Conservation (phyloP, 2,113 vertebrate species). For the Chionomys nivalis region DNA sequence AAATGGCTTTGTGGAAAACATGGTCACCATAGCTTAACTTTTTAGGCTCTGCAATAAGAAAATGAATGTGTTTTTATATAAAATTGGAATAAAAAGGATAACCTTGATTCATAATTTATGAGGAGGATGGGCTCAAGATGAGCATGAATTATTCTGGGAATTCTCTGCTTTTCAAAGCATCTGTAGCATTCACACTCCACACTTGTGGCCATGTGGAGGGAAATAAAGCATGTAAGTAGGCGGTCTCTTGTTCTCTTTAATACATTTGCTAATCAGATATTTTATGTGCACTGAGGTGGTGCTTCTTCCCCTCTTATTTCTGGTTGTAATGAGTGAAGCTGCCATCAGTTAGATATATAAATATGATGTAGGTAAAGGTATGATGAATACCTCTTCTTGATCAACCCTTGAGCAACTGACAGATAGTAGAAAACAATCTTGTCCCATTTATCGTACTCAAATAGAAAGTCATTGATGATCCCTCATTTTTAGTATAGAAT, state of each 20-base stretch:
- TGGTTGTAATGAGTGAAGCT: neutral
- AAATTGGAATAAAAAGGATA: slow-evolving; percentile 13
- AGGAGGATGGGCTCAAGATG: neutral
- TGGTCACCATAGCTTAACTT: neutral
- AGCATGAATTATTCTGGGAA: neutral
- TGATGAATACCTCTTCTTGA: neutral
- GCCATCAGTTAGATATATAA: neutral
- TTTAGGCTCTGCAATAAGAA: neutral
- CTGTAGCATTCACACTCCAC: neutral
- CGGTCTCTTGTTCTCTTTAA: neutral
- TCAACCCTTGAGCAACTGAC: neutral
- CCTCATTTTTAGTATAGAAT: neutral
- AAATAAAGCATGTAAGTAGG: neutral
- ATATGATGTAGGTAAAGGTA: neutral
- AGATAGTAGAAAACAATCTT: neutral
- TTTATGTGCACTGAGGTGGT: neutral
- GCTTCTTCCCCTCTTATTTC: neutral
- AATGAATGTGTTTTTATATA: neutral
- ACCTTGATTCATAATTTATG: neutral
- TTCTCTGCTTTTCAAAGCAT: neutral
- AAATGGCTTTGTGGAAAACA: neutral
- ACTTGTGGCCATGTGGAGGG: neutral
- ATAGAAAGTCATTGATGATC: neutral
- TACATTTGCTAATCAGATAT: neutral
- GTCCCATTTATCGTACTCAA: neutral